Conservation (phyloP, 2,797 vertebrate genomes). For the Microchirus variegatus region DNA sequence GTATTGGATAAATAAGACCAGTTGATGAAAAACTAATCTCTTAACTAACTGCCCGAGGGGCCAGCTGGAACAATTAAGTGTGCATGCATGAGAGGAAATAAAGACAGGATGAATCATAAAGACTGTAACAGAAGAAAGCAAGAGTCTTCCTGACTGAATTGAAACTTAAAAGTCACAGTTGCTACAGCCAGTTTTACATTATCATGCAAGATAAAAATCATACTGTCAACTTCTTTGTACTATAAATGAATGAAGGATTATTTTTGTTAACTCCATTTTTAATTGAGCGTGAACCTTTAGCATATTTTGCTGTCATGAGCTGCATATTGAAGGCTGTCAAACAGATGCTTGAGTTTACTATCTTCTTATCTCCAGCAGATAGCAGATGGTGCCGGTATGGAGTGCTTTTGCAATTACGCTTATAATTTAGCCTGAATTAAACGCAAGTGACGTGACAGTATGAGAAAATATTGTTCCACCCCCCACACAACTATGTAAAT, state of each 20-base stretch:
- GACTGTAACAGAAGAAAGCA: too few relatives aligned
- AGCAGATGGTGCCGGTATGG: slow-evolving; percentile 25
- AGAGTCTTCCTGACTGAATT: too few relatives aligned
- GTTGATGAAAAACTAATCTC: too few relatives aligned
- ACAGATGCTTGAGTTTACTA: slow-evolving; percentile 1
- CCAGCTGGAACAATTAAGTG: too few relatives aligned
- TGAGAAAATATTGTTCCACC: background rate
- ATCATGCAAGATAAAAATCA: slow-evolving; percentile 18
- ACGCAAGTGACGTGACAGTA: background rate
- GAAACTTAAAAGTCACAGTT: too few relatives aligned
- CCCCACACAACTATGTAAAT: background rate
- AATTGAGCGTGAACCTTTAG: background rate
- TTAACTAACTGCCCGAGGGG: too few relatives aligned
- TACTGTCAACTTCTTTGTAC: slow-evolving; percentile 13
- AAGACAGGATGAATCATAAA: too few relatives aligned
- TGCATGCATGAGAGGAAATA: too few relatives aligned
- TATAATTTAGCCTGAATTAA: background rate
- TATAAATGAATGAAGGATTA: slow-evolving; percentile 14
- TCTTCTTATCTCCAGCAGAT: slow-evolving; percentile 3
- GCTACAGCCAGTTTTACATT: background rate
- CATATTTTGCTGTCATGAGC: background rate
- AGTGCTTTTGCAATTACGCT: slow-evolving; percentile 1
- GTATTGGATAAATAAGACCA: too few relatives aligned
- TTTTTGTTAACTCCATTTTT: slow-evolving; percentile 11
- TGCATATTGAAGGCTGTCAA: too few relatives aligned